Base-by-base conservation (phyloP, 2,797 vertebrate species). In the Manis crassicaudata region DNA sequence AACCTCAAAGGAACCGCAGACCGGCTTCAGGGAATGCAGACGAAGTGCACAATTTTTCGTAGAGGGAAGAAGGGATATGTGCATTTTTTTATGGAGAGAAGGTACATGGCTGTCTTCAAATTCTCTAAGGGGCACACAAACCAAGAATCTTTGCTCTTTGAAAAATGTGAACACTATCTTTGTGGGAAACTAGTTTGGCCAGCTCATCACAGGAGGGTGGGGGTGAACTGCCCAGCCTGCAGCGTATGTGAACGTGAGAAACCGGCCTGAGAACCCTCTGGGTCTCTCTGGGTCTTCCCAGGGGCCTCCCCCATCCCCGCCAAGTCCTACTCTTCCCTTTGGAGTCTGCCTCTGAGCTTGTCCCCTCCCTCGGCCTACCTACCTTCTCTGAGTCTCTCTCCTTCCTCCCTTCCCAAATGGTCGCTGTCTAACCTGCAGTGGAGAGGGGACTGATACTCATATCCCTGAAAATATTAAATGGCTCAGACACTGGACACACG, bases 171-270 rank as follows among this genome's bases (percentile, higher is more conserved):
- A 67, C 3, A 80, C 18, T 37, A 62, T 56, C 50, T 65, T 21
- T 58, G 29, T 60, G 46, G 63, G 27, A 83, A 83, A 79, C 37
- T 27, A 35, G 12, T 10, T 11, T 76, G 16, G 37, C 68, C 29
- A 7, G 32, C 11, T 60, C 32, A 75, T 23, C 35, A 63, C 12
- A 32, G 54, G 10, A 3, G 1, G 1, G 1, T 7, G 40, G 2
- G 0, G 3, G 7, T n/a, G 2, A 0, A 2, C 5, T n/a, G 25
- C n/a, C 70, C 13, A 58, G 23, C 17, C 62, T 37, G 9, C 11
- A 1, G 52, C 2, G 3, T 11, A 20, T 1, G 11, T 14, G 54
- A 70, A 43, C 7, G 0, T 1, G 17, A 70, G 21, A 50, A 29
- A 52, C 10, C 35, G 56, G n/a, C 14, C 18, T 11, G 18, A n/a